phyloP scores from a whole-genome alignment of 2,888 invertebrate genomes.

The Eristalinus sepulchralis region DNA sequence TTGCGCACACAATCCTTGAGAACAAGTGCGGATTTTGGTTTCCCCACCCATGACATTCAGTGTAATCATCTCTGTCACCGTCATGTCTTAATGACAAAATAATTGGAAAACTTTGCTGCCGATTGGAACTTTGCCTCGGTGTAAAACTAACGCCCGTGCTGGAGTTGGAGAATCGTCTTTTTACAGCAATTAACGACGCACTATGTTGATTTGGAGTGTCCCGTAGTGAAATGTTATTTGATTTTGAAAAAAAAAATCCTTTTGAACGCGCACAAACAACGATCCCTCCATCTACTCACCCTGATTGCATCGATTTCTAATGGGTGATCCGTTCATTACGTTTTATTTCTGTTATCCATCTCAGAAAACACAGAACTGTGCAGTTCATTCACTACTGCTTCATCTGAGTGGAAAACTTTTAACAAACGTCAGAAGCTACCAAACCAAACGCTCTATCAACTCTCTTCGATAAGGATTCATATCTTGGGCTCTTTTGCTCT shows the following conservation, averaged over 20 bases:
- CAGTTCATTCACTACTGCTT: too few species aligned
- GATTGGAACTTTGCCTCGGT: constrained; percentile 42
- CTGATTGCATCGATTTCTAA: constrained; percentile 44
- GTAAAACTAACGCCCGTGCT: not conserved
- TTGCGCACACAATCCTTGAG: constrained; percentile 30
- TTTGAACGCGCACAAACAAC: constrained; percentile 39
- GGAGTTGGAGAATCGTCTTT: not conserved
- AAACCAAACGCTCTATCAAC: constrained; percentile 11
- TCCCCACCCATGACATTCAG: not conserved
- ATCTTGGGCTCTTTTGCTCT: not conserved
- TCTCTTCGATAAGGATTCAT: not conserved
- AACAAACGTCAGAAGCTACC: constrained; percentile 19
- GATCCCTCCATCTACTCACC: constrained; percentile 6
- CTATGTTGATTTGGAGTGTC: too few species aligned
- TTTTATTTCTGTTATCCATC: not conserved
- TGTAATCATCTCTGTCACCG: constrained; percentile 23
- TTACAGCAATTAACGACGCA: too few species aligned
- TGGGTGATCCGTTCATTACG: constrained; percentile 5
- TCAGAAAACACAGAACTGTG: not conserved
- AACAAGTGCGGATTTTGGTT: constrained; percentile 49
- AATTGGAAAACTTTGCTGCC: constrained; percentile 80
- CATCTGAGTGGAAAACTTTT: constrained; percentile 1
- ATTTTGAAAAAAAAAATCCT: not conserved
- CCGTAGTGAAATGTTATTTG: too few species aligned
- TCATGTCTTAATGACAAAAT: constrained; percentile 78